A percentile compares a stretch with the other conserved stretches of the same genome.
Evolutionary conservation across 2,888 invertebrate species (phyloP).

Genomic region (Harpagoxenus sublaevis): DNA sequence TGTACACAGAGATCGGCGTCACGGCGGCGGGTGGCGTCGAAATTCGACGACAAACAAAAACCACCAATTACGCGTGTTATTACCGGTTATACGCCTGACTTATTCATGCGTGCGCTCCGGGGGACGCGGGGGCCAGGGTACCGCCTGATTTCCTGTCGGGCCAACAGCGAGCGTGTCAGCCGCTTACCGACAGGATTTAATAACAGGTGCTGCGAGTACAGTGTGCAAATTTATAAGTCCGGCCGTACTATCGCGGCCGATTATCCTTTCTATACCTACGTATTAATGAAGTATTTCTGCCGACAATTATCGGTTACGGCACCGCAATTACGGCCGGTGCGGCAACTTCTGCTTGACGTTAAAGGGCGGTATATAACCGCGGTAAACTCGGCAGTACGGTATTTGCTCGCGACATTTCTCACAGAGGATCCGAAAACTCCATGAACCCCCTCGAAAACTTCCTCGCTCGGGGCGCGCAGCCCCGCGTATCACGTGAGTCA

Average conservation of each 20-base stretch:
- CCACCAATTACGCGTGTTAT: conserved; percentile 51
- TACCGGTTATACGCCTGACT: conserved; percentile 55
- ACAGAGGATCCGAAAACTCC: conserved; percentile 24
- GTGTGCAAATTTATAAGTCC: conserved; percentile 58
- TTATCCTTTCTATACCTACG: conserved; percentile 58
- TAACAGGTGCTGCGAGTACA: conserved; percentile 56
- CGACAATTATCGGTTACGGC: conserved; percentile 56
- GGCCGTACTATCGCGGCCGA: conserved; percentile 55
- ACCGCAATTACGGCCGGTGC: conserved; percentile 50
- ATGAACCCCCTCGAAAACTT: neutral
- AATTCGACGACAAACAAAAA: conserved; percentile 55
- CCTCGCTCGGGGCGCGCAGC: neutral
- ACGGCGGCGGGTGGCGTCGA: conserved; percentile 50
- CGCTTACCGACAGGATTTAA: conserved; percentile 57
- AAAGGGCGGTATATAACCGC: conserved; percentile 38
- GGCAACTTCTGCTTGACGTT: conserved; percentile 53
- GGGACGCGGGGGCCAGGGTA: conserved; percentile 27
- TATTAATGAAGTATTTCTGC: conserved; percentile 58
- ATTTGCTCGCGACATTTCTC: conserved; percentile 53
- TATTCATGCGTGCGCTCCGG: conserved; percentile 47
- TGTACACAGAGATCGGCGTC: neutral
- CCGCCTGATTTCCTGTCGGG: conserved; percentile 53
- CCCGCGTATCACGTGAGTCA: neutral
- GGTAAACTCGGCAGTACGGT: conserved; percentile 38
- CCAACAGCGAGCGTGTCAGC: conserved; percentile 53